Conservation (phyloP, 2,113 vertebrate species). For the Phyllopteryx taeniolatus region DNA sequence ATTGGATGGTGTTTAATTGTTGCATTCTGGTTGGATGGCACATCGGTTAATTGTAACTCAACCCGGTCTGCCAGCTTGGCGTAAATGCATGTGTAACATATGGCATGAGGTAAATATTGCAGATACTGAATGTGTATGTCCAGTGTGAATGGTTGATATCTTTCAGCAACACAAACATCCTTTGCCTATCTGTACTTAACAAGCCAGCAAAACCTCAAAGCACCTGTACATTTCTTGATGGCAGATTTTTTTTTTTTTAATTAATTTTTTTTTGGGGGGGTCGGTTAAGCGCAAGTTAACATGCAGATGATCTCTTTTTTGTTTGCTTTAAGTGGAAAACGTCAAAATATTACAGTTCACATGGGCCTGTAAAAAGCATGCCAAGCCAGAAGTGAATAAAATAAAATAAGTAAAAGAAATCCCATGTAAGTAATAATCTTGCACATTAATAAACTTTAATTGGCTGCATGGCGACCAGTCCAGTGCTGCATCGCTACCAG, state of each 20-base stretch:
- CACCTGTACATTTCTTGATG: slow-evolving; percentile 22
- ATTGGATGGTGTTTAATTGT: slow-evolving; percentile 65
- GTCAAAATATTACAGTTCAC: no score
- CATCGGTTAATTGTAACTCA: slow-evolving; percentile 55
- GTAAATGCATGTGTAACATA: slow-evolving; percentile 42
- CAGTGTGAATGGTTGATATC: not conserved
- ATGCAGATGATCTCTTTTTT: no score
- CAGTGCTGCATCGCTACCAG: no score
- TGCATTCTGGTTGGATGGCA: slow-evolving; percentile 48
- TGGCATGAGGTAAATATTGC: slow-evolving; percentile 43
- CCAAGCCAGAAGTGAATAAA: no score
- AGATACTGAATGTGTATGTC: slow-evolving; percentile 35
- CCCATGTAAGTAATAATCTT: no score
- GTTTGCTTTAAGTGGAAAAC: no score
- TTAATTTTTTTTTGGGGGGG: no score
- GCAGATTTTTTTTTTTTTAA: not conserved
- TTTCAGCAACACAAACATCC: slow-evolving; percentile 15
- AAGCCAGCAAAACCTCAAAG: slow-evolving; percentile 18
- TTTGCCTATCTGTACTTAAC: slow-evolving; percentile 20
- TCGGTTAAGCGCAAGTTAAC: no score
- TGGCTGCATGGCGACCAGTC: no score
- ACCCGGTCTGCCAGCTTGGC: slow-evolving; percentile 31
- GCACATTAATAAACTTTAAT: no score
- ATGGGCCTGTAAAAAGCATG: no score
- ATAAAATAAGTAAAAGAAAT: no score